phyloP scores from a whole-genome alignment of 2,888 invertebrate genomes.

The Acanthosepion lycidas region DNA sequence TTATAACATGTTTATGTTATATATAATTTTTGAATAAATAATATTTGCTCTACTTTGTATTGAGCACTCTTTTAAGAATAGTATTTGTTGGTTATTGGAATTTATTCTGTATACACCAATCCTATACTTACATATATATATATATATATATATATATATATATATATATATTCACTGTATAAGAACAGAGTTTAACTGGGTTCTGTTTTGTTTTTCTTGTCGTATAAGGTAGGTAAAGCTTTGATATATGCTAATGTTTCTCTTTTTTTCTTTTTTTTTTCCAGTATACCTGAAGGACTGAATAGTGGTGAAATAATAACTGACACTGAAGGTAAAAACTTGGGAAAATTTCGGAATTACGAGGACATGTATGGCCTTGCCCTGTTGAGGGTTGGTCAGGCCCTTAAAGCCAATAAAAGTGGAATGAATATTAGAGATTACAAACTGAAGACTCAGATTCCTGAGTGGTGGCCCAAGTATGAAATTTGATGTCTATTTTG shows the following conservation, averaged over 20 bases:
- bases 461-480: conserved; percentile 65
- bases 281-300: conserved; percentile 56
- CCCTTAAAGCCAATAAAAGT: conserved; percentile 54
- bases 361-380: conserved; percentile 63
- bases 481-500: background rate
- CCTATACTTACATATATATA: too few relatives aligned
- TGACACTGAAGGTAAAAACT: conserved; percentile 74
- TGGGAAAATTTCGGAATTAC: conserved; percentile 82
- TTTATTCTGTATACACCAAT: too few relatives aligned
- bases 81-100: too few relatives aligned
- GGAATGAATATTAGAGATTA: conserved; percentile 54
- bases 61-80: too few relatives aligned
- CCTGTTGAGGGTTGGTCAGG: conserved; percentile 60
- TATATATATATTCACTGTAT: too few relatives aligned
- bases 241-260: too few relatives aligned
- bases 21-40: too few relatives aligned
- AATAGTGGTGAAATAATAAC: conserved; percentile 57
- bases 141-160: too few relatives aligned
- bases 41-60: too few relatives aligned
- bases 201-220: background rate
- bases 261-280: conserved; percentile 49
- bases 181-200: too few relatives aligned
- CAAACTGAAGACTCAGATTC: conserved; percentile 55
- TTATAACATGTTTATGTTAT: too few relatives aligned
- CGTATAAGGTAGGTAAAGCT: too few relatives aligned